Evolutionary conservation across 2,113 vertebrate genomes (phyloP).

Genomic region (Sorex araneus): DNA sequence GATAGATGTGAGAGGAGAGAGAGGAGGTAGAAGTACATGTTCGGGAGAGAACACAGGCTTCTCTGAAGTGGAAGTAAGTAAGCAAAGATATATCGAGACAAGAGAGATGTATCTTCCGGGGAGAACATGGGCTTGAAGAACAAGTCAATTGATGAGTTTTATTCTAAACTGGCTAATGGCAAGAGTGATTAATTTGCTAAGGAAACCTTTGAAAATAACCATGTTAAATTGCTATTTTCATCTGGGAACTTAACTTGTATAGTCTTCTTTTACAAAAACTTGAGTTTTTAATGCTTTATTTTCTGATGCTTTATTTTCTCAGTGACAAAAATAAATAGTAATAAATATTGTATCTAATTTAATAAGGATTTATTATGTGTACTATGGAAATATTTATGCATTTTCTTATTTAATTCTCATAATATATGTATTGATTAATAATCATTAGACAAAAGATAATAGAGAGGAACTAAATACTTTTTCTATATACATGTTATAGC

Average conservation of each 20-base stretch:
- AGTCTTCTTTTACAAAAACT: slow-evolving; percentile 40
- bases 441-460: neutral
- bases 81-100: no score
- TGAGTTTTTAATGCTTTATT: neutral
- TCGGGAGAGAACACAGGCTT: no score
- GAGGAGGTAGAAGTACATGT: no score
- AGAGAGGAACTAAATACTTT: neutral
- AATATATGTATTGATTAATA: neutral
- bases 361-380: no score
- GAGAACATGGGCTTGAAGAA: no score
- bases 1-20: no score
- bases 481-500: neutral
- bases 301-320: slow-evolving; percentile 20
- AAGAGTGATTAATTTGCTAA: slow-evolving; percentile 31
- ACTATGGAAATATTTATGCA: neutral
- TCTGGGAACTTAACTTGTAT: neutral
- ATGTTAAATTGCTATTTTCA: neutral
- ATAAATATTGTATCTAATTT: no score
- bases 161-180: neutral
- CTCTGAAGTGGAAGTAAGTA: no score
- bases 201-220: slow-evolving; percentile 24
- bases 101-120: no score
- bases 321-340: neutral
- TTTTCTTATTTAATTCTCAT: slow-evolving; percentile 42
- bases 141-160: neutral